phyloP scores from a whole-genome alignment of 2,797 vertebrate genomes.

The Siniperca scherzeri region DNA sequence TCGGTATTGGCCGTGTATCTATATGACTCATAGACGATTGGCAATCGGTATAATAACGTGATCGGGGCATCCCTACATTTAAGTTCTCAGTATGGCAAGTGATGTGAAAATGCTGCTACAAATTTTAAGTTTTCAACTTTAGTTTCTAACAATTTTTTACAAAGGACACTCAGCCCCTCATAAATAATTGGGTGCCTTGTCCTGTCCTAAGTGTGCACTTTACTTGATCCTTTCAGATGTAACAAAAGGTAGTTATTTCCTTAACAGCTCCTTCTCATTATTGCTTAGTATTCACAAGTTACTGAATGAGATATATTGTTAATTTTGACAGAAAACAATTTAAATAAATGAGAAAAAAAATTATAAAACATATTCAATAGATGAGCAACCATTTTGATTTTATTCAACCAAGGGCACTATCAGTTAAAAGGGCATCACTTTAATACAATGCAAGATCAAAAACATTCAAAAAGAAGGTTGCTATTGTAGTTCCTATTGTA shows the following conservation, averaged over 20 bases:
- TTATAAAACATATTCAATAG: constrained; percentile 11
- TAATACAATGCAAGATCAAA: constrained; percentile 26
- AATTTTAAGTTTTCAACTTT: neutral
- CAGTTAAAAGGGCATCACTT: constrained; percentile 22
- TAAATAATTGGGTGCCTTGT: constrained; percentile 15
- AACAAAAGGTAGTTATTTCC: constrained; percentile 10
- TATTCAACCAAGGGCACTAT: constrained; percentile 41
- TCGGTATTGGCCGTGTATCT: no score
- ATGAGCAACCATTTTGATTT: constrained; percentile 38
- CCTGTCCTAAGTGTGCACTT: neutral
- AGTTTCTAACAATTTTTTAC: neutral
- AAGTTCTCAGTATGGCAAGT: neutral
- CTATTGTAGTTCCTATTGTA: constrained; percentile 24
- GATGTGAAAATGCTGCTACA: neutral
- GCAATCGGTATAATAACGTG: no score
- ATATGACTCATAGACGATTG: no score
- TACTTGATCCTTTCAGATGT: constrained; percentile 9
- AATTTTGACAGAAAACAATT: neutral
- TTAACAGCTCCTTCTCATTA: neutral
- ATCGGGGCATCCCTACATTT: neutral
- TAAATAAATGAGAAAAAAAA: constrained; percentile 8
- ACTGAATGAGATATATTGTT: constrained; percentile 11
- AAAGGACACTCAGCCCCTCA: neutral
- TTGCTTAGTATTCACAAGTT: constrained; percentile 7
- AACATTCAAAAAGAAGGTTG: constrained; percentile 25